A percentile compares a stretch with the other conserved stretches of the same genome.
Conservation (phyloP, 2,888 invertebrate species). For the Spisula solida region DNA sequence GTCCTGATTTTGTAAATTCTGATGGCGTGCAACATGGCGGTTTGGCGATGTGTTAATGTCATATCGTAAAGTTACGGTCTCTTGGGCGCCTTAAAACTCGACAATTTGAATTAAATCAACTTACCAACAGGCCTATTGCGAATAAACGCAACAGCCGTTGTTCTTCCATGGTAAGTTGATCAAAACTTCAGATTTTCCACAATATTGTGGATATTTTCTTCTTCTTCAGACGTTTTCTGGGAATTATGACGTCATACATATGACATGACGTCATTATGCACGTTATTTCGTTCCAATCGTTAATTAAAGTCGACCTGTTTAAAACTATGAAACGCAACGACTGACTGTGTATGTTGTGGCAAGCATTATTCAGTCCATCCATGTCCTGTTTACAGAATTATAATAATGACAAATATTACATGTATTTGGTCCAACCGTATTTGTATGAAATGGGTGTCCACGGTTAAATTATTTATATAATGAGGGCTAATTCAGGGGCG, state of each 20-base stretch:
- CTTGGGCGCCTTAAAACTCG: not conserved
- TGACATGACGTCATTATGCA: not conserved
- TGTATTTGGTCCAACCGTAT: too few species aligned
- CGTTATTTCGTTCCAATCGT: not conserved
- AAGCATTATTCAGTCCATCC: too few species aligned
- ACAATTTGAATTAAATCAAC: not conserved
- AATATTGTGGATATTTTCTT: not conserved
- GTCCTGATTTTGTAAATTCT: not conserved
- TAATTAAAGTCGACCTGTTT: not conserved
- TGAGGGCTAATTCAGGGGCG: too few species aligned
- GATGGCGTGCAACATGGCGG: not conserved
- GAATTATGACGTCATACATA: not conserved
- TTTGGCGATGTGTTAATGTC: not conserved
- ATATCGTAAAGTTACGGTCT: too few species aligned
- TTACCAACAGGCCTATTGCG: slow-evolving; percentile 21
- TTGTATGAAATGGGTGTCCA: too few species aligned
- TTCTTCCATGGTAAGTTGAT: slow-evolving; percentile 16
- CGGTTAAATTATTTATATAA: too few species aligned
- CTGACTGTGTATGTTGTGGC: too few species aligned
- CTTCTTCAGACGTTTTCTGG: not conserved
- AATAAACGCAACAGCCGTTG: slow-evolving; percentile 5
- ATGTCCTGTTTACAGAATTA: too few species aligned
- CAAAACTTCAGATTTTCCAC: not conserved
- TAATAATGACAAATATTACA: too few species aligned
- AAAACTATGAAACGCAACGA: too few species aligned